phyloP scores from a whole-genome alignment of 2,113 vertebrate genomes.

The Gnathochromis pfefferi region DNA sequence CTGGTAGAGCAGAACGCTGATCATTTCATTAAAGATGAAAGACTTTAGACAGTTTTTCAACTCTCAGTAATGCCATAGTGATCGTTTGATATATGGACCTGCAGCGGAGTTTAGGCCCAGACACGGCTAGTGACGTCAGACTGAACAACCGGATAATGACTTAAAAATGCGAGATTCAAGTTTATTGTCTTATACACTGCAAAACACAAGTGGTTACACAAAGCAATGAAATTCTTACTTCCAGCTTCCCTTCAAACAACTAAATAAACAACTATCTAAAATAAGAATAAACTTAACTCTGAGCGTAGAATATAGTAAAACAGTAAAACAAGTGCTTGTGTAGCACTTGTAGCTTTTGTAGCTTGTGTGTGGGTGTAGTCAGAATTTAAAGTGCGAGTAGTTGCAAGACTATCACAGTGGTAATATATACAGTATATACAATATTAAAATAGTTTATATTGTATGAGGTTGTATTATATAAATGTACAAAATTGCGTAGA shows the following conservation, averaged over 20 bases:
- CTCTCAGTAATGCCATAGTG: too few species aligned
- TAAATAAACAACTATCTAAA: not conserved
- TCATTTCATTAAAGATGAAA: too few species aligned
- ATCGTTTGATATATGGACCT: too few species aligned
- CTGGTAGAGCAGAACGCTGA: too few species aligned
- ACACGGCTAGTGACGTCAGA: too few species aligned
- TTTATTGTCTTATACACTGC: not conserved
- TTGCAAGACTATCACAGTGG: not conserved
- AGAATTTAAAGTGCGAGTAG: not conserved
- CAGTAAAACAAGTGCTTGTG: not conserved
- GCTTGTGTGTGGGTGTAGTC: not conserved
- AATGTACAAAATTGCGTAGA: not conserved
- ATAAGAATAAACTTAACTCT: not conserved
- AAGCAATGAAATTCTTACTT: not conserved
- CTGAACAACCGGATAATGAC: not conserved
- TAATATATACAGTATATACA: not conserved
- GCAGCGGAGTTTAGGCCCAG: too few species aligned
- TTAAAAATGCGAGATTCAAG: not conserved
- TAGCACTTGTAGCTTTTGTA: not conserved
- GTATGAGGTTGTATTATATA: not conserved
- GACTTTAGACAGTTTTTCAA: too few species aligned
- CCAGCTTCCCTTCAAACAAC: not conserved
- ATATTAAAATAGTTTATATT: not conserved
- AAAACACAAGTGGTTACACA: not conserved
- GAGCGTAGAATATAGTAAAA: not conserved